A percentile compares a stretch with the other conserved stretches of the same genome.
Evolutionary conservation across 64 coral and sea anemone genomes (phyloP).

Genomic region (Dendrophyllia cribrosa): DNA sequence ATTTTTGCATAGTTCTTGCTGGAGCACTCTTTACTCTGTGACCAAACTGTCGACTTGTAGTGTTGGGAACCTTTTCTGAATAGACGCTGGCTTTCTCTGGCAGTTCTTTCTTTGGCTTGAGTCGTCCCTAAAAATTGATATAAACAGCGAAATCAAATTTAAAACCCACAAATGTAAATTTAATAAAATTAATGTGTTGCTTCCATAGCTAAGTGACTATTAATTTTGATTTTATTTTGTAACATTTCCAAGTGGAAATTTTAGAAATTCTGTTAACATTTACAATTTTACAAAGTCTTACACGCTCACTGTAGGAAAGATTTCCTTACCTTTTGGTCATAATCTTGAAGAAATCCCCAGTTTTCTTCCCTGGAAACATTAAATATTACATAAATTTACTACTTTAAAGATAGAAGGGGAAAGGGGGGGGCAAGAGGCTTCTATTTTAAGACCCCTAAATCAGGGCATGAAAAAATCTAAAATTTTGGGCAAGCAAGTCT

Average conservation of each 20-base stretch:
- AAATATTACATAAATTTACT: not conserved
- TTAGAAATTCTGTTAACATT: no score
- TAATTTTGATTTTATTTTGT: no score
- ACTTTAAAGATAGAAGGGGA: not conserved
- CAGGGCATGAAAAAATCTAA: no score
- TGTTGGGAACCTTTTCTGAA: conserved; percentile 86
- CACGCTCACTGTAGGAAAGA: no score
- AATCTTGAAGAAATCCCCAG: conserved; percentile 96
- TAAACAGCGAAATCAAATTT: not conserved
- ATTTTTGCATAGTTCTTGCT: conserved; percentile 86
- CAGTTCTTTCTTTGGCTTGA: conserved; percentile 84
- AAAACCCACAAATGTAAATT: not conserved
- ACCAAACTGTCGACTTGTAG: conserved; percentile 92
- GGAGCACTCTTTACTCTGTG: conserved; percentile 91
- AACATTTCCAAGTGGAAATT: no score
- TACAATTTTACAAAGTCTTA: no score
- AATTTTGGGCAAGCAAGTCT: no score
- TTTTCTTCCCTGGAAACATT: conserved; percentile 87
- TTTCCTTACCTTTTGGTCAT: conserved; percentile 88
- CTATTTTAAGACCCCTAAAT: no score
- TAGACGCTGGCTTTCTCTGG: conserved; percentile 76
- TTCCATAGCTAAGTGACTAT: no score
- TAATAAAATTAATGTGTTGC: no score
- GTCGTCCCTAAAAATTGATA: conserved; percentile 56
- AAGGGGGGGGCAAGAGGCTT: no score